Percentiles rank a stretch among this genome's conserved stretches.
These are phyloP conservation scores for Danaus melanippus DNA, from an alignment of 1,140 invertebrate species.

Conservation along the genomic window DNA sequence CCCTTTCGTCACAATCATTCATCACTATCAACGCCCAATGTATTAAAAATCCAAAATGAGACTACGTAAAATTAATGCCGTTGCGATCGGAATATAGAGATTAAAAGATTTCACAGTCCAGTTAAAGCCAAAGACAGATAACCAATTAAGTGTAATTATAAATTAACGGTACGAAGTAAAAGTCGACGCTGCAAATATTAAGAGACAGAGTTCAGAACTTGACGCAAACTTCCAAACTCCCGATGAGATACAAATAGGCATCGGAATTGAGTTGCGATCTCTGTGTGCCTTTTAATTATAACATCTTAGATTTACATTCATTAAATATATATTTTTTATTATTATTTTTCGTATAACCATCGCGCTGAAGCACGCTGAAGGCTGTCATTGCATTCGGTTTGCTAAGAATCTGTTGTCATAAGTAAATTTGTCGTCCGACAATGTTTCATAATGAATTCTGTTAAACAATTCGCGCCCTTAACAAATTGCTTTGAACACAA, in stretches of 20 bases:
- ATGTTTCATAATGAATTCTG: slow-evolving; percentile 17
- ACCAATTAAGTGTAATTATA: slow-evolving; percentile 49
- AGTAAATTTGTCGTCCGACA: slow-evolving; percentile 7
- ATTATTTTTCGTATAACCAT: no score
- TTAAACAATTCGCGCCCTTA: slow-evolving; percentile 24
- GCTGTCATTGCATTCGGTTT: no score
- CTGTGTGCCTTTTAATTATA: slow-evolving; percentile 63
- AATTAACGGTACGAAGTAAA: slow-evolving; percentile 43
- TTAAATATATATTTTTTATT: no score
- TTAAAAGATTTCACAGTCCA: no score
- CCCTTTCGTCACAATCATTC: no score
- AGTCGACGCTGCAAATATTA: slow-evolving; percentile 38
- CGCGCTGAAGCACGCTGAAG: no score
- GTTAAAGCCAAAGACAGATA: slow-evolving; percentile 28
- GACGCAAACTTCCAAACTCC: slow-evolving; percentile 32
- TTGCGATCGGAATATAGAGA: no score
- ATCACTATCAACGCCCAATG: no score
- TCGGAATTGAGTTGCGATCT: slow-evolving; percentile 55
- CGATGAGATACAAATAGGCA: slow-evolving; percentile 58
- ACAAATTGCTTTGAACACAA: slow-evolving; percentile 27
- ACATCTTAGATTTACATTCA: slow-evolving; percentile 2
- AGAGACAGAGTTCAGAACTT: slow-evolving; percentile 30
- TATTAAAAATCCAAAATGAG: no score
- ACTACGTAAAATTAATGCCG: no score
- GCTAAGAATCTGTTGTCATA: neutral